Evolutionary conservation across 2,113 vertebrate genomes (phyloP), one percentile per base, ranked within the genome.

Genomic region (Zosterops borbonicus): DNA sequence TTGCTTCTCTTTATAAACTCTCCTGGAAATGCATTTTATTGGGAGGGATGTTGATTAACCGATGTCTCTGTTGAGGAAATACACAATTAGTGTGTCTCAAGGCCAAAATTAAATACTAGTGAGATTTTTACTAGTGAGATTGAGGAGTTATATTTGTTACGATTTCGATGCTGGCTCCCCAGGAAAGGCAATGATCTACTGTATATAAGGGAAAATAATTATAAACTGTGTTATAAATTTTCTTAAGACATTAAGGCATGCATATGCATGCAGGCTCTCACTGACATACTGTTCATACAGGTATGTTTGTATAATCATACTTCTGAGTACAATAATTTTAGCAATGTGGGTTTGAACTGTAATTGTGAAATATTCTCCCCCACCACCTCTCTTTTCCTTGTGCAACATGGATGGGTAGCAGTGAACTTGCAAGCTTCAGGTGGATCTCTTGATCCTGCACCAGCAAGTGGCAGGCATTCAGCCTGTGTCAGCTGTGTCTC

Each of bases 61-160:
- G 9, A 5, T 9, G 2, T 62, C 21, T 87, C 53, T 80, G 20
- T 39, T 65, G 33, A 78, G 63, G 62, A 75, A 85, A 58, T n/a
- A 39, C 0, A 17, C 20, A 74, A 41, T 70, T 75, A 35, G 23
- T 75, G 12, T 74, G 19, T 76, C 75, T 91, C 31, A 70, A 49
- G 14, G 37, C 25, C n/a, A 49, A 80, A 87, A 81, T 81, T 2
- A 78, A 77, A 27, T 58, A 24, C 13, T 73, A 28, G 17, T 77
- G 39, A 62, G 46, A n/a, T 67, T 17, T 39, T 39, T 58, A 24
- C 13, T 73, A 28, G 17, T 77, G 39, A 62, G 46, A n/a, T 67
- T 17, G 28, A 23, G 11, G 46, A n/a, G 10, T 78, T 65, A n/a
- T 0, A 0, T 2, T 68, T 37, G 29, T 77, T 23, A 55, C 28